phyloP scores from a whole-genome alignment of 2,888 invertebrate species.

The Platycheirus rosarum region DNA sequence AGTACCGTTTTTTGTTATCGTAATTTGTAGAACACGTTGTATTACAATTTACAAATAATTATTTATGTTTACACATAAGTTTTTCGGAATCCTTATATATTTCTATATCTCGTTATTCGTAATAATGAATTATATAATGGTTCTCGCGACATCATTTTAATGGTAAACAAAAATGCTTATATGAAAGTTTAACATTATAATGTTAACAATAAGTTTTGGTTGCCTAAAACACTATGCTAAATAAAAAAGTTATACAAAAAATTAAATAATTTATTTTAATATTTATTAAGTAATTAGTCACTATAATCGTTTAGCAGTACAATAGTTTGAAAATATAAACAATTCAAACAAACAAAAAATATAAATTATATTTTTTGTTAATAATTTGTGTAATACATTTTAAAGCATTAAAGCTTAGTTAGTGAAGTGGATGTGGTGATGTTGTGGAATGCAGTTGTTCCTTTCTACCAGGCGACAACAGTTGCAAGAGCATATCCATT shows the following conservation, averaged over 20 bases:
- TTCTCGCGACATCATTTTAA: no score
- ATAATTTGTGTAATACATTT: background rate
- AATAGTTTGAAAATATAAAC: background rate
- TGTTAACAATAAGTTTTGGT: background rate
- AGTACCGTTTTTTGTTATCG: no score
- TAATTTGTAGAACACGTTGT: no score
- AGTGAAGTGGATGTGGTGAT: constrained; percentile 14
- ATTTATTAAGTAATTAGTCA: background rate
- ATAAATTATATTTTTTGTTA: background rate
- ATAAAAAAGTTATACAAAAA: background rate
- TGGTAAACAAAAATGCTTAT: no score
- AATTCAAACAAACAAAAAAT: background rate
- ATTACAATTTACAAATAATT: no score
- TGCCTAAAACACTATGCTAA: constrained; percentile 12
- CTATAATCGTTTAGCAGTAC: background rate
- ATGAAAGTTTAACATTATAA: no score
- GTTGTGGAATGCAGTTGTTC: constrained; percentile 6
- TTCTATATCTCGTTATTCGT: no score
- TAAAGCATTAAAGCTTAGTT: constrained; percentile 17
- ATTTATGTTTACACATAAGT: no score
- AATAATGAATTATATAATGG: no score
- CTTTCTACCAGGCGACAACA: constrained; percentile 84
- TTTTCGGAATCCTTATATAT: no score
- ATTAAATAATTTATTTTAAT: background rate
- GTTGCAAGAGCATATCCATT: constrained; percentile 87